phyloP scores from a whole-genome alignment of 2,888 invertebrate genomes.

The Liopterus haemorrhoidalis region DNA sequence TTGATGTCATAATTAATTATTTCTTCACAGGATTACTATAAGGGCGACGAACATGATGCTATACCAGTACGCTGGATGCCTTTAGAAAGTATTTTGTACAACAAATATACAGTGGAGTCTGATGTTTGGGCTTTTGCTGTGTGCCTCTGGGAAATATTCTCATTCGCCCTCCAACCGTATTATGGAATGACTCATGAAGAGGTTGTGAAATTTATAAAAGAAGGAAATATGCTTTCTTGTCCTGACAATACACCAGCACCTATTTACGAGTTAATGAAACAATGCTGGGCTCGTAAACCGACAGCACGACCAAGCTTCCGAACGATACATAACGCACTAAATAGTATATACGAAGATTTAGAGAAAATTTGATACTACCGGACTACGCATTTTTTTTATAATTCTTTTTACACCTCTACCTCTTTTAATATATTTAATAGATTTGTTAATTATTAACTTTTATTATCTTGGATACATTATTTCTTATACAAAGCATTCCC shows the following conservation, averaged over 20 bases:
- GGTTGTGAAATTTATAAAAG: constrained; percentile 89
- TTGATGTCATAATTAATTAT: no score
- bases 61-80: constrained; percentile 99
- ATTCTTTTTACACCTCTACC: no score
- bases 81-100: constrained; percentile 90
- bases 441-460: no score
- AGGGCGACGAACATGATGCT: constrained; percentile 91
- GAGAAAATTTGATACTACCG: constrained; percentile 21
- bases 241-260: constrained; percentile 85
- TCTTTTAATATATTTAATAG: no score
- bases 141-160: constrained; percentile 94
- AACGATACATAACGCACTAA: constrained; percentile 68
- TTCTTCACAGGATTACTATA: constrained; percentile 70
- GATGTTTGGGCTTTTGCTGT: constrained; percentile 98
- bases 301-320: constrained; percentile 80
- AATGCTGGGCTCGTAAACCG: constrained; percentile 88
- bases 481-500: no score
- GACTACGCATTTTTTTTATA: no score
- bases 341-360: constrained; percentile 34
- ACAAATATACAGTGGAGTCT: constrained; percentile 92
- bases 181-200: constrained; percentile 97
- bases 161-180: constrained; percentile 93
- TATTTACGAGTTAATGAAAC: constrained; percentile 87
- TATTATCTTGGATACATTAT: no score
- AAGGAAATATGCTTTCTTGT: constrained; percentile 82